phyloP scores from a whole-genome alignment of 1,140 invertebrate species.

The Coenobita brevimanus region DNA sequence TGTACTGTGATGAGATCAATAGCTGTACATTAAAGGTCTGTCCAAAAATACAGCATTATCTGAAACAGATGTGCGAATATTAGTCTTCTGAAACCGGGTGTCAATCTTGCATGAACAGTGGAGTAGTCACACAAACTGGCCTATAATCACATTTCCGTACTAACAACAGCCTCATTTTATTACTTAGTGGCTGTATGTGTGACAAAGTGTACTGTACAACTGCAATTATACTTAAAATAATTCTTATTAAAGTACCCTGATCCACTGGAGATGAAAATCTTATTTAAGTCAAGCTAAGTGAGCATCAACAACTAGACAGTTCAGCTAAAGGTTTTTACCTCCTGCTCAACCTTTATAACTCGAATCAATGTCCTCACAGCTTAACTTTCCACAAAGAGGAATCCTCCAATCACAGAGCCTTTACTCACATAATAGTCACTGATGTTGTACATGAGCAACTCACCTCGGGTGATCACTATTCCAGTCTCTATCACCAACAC shows the following conservation, averaged over 20 bases:
- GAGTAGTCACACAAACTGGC: conserved; percentile 60
- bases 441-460: no score
- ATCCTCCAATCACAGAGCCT: conserved; percentile 47
- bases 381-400: conserved; percentile 34
- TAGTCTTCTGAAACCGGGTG: conserved; percentile 25
- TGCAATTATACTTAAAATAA: conserved; percentile 65
- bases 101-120: conserved; percentile 48
- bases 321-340: background rate
- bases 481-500: no score
- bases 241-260: conserved; percentile 65
- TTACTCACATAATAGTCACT: no score
- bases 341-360: background rate
- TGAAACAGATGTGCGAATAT: conserved; percentile 28
- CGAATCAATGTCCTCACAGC: conserved; percentile 18
- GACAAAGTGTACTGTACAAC: conserved; percentile 57
- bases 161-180: conserved; percentile 54
- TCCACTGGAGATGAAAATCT: conserved; percentile 61
- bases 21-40: conserved; percentile 17
- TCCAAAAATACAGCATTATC: conserved; percentile 25
- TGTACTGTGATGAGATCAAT: conserved; percentile 48
- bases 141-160: conserved; percentile 62
- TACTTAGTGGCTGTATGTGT: conserved; percentile 52
- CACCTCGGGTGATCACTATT: no score
- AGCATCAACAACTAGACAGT: conserved; percentile 16
- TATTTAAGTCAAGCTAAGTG: conserved; percentile 18